These are phyloP conservation scores for Hololepta plana DNA, from an alignment of 2,888 invertebrate species.

Conservation along the genomic window DNA sequence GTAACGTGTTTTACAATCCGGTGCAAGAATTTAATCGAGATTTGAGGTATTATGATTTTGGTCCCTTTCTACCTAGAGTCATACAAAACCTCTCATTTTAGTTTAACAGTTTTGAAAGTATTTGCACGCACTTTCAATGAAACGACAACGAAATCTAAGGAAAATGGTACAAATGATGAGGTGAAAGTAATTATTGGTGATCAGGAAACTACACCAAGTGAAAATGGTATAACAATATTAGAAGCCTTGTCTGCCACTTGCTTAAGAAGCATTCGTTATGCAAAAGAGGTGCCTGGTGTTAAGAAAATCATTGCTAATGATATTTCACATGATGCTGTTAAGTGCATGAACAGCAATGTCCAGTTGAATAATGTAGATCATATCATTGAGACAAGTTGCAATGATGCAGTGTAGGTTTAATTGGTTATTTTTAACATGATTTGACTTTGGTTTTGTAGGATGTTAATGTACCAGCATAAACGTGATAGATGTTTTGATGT, in stretches of 20 bases:
- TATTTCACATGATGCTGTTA: conserved; percentile 65
- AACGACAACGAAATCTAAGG: too few relatives aligned
- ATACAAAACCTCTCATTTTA: too few relatives aligned
- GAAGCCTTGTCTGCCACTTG: conserved; percentile 96
- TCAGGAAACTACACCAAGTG: too few relatives aligned
- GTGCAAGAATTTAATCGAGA: conserved; percentile 98
- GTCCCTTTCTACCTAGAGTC: too few relatives aligned
- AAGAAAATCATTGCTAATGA: conserved; percentile 82
- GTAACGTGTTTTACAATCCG: conserved; percentile 92
- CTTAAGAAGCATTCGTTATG: conserved; percentile 86
- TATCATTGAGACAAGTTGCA: conserved; percentile 55
- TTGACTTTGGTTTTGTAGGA: conserved; percentile 33
- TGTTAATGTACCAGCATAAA: conserved; percentile 69
- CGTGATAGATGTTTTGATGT: conserved; percentile 59
- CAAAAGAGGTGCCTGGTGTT: conserved; percentile 77
- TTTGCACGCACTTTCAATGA: too few relatives aligned
- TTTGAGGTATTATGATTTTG: conserved; percentile 43
- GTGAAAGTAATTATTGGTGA: too few relatives aligned
- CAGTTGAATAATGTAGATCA: conserved; percentile 53
- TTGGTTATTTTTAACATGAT: conserved; percentile 1
- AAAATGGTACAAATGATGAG: too few relatives aligned
- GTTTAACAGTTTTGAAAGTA: too few relatives aligned
- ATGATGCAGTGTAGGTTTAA: conserved; percentile 68
- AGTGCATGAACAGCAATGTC: conserved; percentile 70
- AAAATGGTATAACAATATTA: conserved; percentile 50